Evolutionary conservation across 53 echinoderm and acorn worm species (phyloP), one percentile per base, ranked within the genome.

Genomic region (Crossaster papposus): DNA sequence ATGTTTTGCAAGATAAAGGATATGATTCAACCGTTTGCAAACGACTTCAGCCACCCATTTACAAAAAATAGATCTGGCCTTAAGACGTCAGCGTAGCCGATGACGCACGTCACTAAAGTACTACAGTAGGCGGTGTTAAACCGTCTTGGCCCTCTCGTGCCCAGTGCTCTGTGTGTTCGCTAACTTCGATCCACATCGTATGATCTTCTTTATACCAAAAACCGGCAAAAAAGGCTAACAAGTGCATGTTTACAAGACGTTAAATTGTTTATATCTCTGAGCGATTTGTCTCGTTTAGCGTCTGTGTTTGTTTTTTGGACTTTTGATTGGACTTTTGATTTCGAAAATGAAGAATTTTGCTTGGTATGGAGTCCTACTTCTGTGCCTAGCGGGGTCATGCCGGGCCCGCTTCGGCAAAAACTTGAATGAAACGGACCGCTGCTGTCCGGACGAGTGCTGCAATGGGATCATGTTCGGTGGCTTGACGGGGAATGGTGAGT

Each of bases 391-490:
- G 29, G 63, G 32, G 3, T 33, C 75, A 30, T 34, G 24, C 4
- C 18, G 76, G 11, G 87, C 76, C 13, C 18, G 54, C 32, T 87
- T 87, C 38, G 18, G 34, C 22, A 20, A 18, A 30, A 75, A 87
- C 58, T 3, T n/a, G n/a, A n/a, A n/a, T n/a, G n/a, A 22, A 2
- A 36, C 63, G 2, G 76, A 87, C 36, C 37, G 38, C 12, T 87
- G 87, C 15, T 87, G 87, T n/a, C 87, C 87, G 12, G 87, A 87
- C 24, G 64, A 32, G 1, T 87, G 87, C 38, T 87, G 87, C 28
- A 87, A 87, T 63, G 87, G 87, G 9, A 87, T 87, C 24, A 31
- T 87, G 23, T 87, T 87, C 38, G 87, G 87, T 17, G 87, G 87
- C 30, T 63, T 87, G 5, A 76, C 87, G 14, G 87, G 87, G 14